Conservation (phyloP, 1,140 invertebrate species). For the Plutomurus gul region DNA sequence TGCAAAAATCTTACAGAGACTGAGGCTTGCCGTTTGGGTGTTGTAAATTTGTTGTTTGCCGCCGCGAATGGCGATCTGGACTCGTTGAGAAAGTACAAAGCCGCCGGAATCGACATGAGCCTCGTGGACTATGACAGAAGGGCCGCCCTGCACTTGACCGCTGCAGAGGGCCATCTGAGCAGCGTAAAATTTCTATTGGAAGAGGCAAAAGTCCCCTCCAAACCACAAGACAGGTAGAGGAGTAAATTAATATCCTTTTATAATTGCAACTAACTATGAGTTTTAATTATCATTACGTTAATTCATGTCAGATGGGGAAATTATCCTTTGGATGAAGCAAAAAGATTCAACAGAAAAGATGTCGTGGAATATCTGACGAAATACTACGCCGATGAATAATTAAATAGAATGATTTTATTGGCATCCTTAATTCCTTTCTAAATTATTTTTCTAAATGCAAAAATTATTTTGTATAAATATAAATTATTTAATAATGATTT, state of each 20-base stretch:
- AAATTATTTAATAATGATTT: too few species aligned
- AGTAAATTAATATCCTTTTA: too few species aligned
- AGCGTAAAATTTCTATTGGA: conserved; percentile 84
- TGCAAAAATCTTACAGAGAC: conserved; percentile 57
- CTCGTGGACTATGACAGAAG: conserved; percentile 88
- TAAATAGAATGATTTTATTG: too few species aligned
- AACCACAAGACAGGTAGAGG: conserved; percentile 76
- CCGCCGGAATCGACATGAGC: conserved; percentile 92
- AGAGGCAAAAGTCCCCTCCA: conserved; percentile 78
- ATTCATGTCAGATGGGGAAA: conserved; percentile 84
- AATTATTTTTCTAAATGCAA: too few species aligned
- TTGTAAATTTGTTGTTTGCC: conserved; percentile 90
- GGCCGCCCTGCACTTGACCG: conserved; percentile 86
- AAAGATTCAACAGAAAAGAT: conserved; percentile 74
- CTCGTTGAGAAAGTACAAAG: conserved; percentile 79
- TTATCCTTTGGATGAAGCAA: conserved; percentile 82
- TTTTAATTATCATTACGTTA: not conserved
- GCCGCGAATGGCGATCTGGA: conserved; percentile 89
- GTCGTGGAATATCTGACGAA: conserved; percentile 75
- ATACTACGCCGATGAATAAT: conserved; percentile 60
- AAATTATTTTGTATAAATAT: too few species aligned
- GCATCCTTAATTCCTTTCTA: too few species aligned
- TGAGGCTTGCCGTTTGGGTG: conserved; percentile 74
- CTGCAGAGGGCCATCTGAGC: conserved; percentile 84
- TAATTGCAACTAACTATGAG: conserved; percentile 38